Evolutionary conservation across 92 coral and sea anemone genomes (phyloP).

Genomic region (Plumapathes pennacea): DNA sequence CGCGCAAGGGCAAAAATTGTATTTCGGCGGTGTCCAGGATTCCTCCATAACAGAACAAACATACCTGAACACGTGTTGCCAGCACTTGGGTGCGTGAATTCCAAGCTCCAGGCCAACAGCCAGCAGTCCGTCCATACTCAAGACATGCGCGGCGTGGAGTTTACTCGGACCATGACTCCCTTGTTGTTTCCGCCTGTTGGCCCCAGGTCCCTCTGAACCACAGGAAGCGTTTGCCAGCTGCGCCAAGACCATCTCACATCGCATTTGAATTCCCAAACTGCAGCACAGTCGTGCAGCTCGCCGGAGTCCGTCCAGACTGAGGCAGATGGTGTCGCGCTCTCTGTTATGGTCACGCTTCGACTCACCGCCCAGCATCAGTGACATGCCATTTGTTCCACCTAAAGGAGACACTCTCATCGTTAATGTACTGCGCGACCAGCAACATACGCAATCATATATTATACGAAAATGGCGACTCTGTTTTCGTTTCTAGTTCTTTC

Average conservation of each 20-base stretch:
- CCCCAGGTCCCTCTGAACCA: slow-evolving; percentile 77
- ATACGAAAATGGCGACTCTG: too few species aligned
- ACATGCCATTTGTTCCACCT: slow-evolving; percentile 80
- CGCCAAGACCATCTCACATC: slow-evolving; percentile 93
- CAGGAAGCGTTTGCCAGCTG: slow-evolving; percentile 97
- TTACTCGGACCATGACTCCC: slow-evolving; percentile 50
- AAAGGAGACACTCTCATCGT: too few species aligned
- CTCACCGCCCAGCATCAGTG: slow-evolving; percentile 91
- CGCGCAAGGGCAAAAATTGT: too few species aligned
- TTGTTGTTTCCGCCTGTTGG: slow-evolving; percentile 53
- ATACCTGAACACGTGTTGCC: slow-evolving; percentile 99
- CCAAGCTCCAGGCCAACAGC: slow-evolving; percentile 98
- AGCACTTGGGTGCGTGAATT: slow-evolving; percentile 97
- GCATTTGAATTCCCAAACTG: slow-evolving; percentile 93
- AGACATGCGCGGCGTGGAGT: slow-evolving; percentile 96
- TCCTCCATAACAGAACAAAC: too few species aligned
- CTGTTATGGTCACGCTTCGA: slow-evolving; percentile 85
- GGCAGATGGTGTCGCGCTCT: slow-evolving; percentile 95
- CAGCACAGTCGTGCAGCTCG: slow-evolving; percentile 96
- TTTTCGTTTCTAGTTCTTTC: too few species aligned
- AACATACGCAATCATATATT: too few species aligned
- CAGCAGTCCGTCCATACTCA: slow-evolving; percentile 96
- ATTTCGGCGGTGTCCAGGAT: too few species aligned
- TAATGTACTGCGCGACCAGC: too few species aligned
- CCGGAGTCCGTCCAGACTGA: slow-evolving; percentile 94